Percentiles rank a stretch among this genome's conserved stretches.
phyloP scores from a whole-genome alignment of 2,113 vertebrate genomes.

The Alexandromys fortis region DNA sequence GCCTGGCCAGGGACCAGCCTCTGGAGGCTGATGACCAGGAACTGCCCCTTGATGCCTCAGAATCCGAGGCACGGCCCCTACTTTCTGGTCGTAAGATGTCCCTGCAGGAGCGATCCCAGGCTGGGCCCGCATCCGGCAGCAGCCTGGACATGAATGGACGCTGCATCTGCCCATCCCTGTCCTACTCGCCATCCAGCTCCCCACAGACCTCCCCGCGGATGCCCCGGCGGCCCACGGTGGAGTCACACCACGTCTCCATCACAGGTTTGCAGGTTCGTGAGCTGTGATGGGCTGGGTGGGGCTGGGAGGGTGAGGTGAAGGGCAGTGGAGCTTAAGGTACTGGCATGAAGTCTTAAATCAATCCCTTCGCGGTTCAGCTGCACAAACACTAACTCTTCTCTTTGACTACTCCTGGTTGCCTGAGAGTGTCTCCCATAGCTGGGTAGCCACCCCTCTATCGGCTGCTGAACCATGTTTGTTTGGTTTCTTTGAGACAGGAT shows the following conservation, averaged over 20 bases:
- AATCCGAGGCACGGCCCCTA: conserved; percentile 84
- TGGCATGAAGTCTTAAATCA: background rate
- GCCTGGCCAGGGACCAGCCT: conserved; percentile 57
- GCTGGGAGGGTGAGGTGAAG: no score
- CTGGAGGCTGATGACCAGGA: conserved; percentile 85
- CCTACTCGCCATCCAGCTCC: conserved; percentile 93
- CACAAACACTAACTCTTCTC: background rate
- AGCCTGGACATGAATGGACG: conserved; percentile 87
- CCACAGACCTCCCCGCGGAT: conserved; percentile 95
- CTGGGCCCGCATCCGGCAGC: conserved; percentile 83
- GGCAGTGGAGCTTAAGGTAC: background rate
- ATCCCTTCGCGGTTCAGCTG: background rate
- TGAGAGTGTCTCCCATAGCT: background rate
- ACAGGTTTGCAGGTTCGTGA: conserved; percentile 93
- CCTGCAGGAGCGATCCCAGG: conserved; percentile 92
- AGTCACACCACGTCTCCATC: conserved; percentile 97
- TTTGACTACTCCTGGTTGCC: background rate
- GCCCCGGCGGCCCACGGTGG: conserved; percentile 94
- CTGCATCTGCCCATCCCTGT: conserved; percentile 91
- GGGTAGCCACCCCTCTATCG: accelerated
- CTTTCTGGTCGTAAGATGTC: conserved; percentile 93
- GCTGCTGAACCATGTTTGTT: background rate
- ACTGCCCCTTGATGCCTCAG: background rate
- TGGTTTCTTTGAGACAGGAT: background rate
- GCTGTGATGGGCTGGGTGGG: no score